A percentile compares a stretch with the other conserved stretches of the same genome.
Conservation (phyloP, 2,888 invertebrate genomes). For the Brenthis daphne region DNA sequence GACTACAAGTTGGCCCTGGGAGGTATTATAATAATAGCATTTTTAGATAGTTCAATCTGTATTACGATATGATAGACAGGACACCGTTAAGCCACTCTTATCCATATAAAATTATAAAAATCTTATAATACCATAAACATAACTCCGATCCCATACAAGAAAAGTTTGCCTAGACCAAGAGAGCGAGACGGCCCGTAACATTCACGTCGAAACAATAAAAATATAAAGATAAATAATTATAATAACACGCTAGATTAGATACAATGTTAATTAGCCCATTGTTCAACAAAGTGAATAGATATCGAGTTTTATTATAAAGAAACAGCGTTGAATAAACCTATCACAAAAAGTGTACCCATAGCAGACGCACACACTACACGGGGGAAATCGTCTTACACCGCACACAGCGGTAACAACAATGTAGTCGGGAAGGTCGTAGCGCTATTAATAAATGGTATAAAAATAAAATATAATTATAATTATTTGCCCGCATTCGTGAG, state of each 20-base stretch:
- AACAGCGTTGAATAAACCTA: constrained; percentile 44
- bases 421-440: constrained; percentile 55
- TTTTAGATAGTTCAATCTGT: no score
- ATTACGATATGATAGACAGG: no score
- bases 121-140: constrained; percentile 10
- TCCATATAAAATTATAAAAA: neutral
- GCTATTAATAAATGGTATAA: constrained; percentile 66
- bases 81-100: no score
- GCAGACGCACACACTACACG: constrained; percentile 38
- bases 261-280: constrained; percentile 60
- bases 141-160: constrained; percentile 20
- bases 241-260: constrained; percentile 56
- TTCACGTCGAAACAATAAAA: constrained; percentile 48
- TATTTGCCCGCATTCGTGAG: constrained; percentile 79
- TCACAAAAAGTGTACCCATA: constrained; percentile 40
- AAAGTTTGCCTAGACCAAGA: constrained; percentile 42
- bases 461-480: constrained; percentile 78
- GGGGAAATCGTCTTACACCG: constrained; percentile 39
- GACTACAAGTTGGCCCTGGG: constrained; percentile 21
- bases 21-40: neutral
- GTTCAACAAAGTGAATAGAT: constrained; percentile 55
- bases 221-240: constrained; percentile 56
- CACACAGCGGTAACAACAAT: constrained; percentile 48
- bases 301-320: constrained; percentile 50
- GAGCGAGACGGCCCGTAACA: constrained; percentile 41